These are phyloP conservation scores for Mythimna ferrago DNA, from an alignment of 2,888 invertebrate species.

Conservation along the genomic window DNA sequence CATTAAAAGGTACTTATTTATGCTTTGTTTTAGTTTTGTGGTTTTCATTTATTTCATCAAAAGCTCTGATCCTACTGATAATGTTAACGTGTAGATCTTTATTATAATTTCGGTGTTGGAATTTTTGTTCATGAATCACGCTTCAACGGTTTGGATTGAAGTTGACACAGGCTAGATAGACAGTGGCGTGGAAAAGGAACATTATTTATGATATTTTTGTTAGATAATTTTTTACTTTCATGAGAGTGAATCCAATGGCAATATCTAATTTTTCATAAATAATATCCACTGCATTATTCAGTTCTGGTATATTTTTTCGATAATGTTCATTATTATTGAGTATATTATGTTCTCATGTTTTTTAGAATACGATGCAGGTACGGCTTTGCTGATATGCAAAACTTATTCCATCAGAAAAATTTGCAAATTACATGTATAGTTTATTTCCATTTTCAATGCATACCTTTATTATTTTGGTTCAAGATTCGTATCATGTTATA, in stretches of 20 bases:
- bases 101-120: no score
- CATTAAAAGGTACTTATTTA: not conserved
- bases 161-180: not conserved
- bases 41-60: no score
- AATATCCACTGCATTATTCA: not conserved
- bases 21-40: no score
- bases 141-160: not conserved
- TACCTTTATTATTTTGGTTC: not conserved
- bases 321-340: not conserved
- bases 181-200: not conserved
- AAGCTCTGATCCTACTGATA: not conserved
- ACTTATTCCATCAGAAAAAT: slow-evolving; percentile 4
- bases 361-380: not conserved
- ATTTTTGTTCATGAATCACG: not conserved
- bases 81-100: not conserved
- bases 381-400: not conserved
- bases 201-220: no score
- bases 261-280: no score
- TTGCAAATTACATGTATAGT: not conserved
- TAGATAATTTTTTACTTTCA: not conserved
- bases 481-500: not conserved
- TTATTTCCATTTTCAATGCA: slow-evolving; percentile 19
- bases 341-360: not conserved
- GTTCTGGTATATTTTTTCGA: not conserved
- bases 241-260: not conserved